Evolutionary conservation across 2,888 invertebrate genomes (phyloP), one percentile per base, ranked within the genome.

Genomic region (Scelioninae gen. 1): DNA sequence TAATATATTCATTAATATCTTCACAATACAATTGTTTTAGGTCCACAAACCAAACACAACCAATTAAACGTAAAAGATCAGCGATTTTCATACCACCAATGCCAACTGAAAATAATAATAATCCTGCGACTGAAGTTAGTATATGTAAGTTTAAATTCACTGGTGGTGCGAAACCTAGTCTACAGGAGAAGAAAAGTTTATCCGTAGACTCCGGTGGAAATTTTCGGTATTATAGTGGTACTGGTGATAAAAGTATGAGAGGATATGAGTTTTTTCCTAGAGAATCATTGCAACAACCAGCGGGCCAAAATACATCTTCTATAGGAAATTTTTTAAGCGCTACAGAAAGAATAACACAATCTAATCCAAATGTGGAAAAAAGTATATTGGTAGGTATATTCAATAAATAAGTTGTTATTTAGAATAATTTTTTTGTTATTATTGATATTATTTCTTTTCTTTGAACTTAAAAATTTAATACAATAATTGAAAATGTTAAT

Each of bases 61-160:
- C 63, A 0, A 95, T 95, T 0, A 96, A 96, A 89, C 93, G 96
- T 63, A 96, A 97, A 89, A 94, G 97, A 0, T 96, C 96, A 0
- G 96, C 96, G 0, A 96, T 97, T 85, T 97, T 96, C 88, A 96
- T 97, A 85, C 97, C 97, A 0, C 96, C 97, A 0, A 95, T 96
- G 91, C 96, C 96, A 0, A 93, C 95, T 4, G 96, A 96, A 87
- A 94, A 93, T 81, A 96, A 95, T 86, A 94, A 95, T 3, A 96
- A 96, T 87, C 96, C 96, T 0, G 95, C 96, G 0, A 96, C 96
- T 0, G 96, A 97, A 92, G 97, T 97, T 49, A 96, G 96, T 91
- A 98, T 98, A 89, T 98, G 98, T 91, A 98, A 98, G 92, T 98
- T 98, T 90, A 98, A 98, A 91, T 97, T 98, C 90, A 97, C 97